A percentile compares a stretch with the other conserved stretches of the same genome.
These are phyloP conservation scores for Falco columbarius DNA, from an alignment of 2,797 vertebrate species.

Conservation along the genomic window DNA sequence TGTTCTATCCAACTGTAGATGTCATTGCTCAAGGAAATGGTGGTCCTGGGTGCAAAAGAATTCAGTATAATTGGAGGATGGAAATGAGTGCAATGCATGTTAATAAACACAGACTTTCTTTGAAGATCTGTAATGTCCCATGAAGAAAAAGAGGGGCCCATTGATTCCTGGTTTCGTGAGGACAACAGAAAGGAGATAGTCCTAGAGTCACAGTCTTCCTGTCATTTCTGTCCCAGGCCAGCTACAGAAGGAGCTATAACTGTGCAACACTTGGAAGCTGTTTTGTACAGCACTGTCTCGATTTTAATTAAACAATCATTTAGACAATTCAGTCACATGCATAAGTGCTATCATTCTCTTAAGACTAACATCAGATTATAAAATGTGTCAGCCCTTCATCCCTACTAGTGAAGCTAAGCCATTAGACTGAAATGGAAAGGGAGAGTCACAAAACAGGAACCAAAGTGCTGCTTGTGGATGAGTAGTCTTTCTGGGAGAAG, in stretches of 20 bases:
- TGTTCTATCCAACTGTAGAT: not conserved
- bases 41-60: not conserved
- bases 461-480: not conserved
- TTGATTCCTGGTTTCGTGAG: not conserved
- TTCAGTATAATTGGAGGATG: not conserved
- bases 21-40: not conserved
- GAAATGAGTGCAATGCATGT: not conserved
- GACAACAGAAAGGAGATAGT: not conserved
- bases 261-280: not conserved
- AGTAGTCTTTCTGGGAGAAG: not conserved
- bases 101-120: not conserved
- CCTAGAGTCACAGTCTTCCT: not conserved
- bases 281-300: not conserved
- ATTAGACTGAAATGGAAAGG: not conserved
- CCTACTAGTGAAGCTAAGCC: not conserved
- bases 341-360: not conserved
- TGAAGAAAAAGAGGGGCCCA: not conserved
- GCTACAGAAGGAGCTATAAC: not conserved
- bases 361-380: not conserved
- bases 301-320: not conserved
- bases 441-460: not conserved
- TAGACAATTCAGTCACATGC: not conserved
- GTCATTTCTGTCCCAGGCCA: not conserved
- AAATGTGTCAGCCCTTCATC: not conserved
- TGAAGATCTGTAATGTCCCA: not conserved